Evolutionary conservation across 2,888 invertebrate species (phyloP), one percentile per base, ranked within the genome.

Genomic region (Patella pellucida): DNA sequence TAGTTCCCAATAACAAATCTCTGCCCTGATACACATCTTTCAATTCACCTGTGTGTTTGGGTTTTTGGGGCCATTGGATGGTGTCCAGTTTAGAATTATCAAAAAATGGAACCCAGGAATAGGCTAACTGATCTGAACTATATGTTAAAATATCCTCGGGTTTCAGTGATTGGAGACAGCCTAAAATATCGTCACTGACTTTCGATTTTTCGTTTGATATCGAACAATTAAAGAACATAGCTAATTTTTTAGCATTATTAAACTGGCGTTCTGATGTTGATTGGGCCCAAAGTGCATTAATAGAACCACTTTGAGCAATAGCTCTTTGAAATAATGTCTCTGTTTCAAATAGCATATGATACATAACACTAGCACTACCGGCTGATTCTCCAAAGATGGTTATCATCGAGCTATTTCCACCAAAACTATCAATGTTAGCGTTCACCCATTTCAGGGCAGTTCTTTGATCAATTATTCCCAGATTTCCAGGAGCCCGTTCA

Each of bases 401-500:
- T 23, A 73, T 69, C 27, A 50, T 75, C 14, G 52, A 51, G 4
- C 69, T 56, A 16, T 79, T 74, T 14, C 79, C 79, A 19, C 79
- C 77, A 50, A 79, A 79, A 15, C 50, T 12, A 16, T 69, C 72
- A 14, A 41, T 41, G 41, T 41, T 41, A n/a, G 80, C 81, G 50
- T 85, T 79, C 2, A 85, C 80, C 86, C 86, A 87, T 62, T 77
- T 41, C 19, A 87, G 68, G 4, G 86, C 87, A 23, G 79, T 52
- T 41, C 80, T 76, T 75, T 86, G 85, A 73, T 87, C 87, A 79
- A 83, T 84, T 11, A 86, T 76, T 1, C 85, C 87, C 71, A 77
- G 77, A 74, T 88, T 88, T 16, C 87, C 88, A 11, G 81, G 82
- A 15, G 83, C 75, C 41, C 79, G 78, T 9, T 76, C 62, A 74